Conservation (phyloP, 1,140 invertebrate genomes). For the Phenacoccus solenopsis region DNA sequence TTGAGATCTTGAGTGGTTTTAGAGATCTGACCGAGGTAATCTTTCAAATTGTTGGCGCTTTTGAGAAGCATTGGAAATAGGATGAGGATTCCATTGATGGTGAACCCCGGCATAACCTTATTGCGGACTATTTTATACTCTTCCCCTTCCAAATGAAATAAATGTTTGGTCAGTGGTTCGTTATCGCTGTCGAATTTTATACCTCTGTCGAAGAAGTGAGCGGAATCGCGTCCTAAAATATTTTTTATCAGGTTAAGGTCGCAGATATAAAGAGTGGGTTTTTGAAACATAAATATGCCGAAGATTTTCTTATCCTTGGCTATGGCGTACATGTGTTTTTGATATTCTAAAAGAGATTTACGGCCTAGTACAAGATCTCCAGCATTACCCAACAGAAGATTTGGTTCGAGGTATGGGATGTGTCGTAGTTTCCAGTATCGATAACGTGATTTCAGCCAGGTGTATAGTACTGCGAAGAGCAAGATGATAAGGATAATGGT, state of each 20-base stretch:
- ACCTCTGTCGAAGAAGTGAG: constrained; percentile 35
- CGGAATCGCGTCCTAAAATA: constrained; percentile 39
- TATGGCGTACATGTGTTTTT: not conserved
- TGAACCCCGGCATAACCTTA: constrained; percentile 37
- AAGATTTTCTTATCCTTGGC: not conserved
- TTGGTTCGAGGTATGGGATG: not conserved
- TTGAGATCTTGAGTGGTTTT: not conserved
- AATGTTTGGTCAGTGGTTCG: constrained; percentile 40
- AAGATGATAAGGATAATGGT: not conserved
- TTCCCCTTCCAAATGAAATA: constrained; percentile 37
- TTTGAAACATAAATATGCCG: constrained; percentile 24
- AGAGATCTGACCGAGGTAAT: not conserved
- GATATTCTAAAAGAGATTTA: not conserved
- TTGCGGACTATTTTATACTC: constrained; percentile 24
- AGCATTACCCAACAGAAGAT: not conserved
- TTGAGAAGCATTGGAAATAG: constrained; percentile 39
- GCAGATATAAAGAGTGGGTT: constrained; percentile 32
- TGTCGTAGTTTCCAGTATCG: not conserved
- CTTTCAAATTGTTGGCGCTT: constrained; percentile 26
- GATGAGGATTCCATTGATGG: constrained; percentile 40
- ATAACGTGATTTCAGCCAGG: not conserved
- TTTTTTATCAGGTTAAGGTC: constrained; percentile 37
- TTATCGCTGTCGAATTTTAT: constrained; percentile 33
- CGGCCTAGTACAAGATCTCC: not conserved
- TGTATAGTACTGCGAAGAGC: not conserved